Base-by-base conservation (phyloP, 2,113 vertebrate species). In the Holacanthus passer region DNA sequence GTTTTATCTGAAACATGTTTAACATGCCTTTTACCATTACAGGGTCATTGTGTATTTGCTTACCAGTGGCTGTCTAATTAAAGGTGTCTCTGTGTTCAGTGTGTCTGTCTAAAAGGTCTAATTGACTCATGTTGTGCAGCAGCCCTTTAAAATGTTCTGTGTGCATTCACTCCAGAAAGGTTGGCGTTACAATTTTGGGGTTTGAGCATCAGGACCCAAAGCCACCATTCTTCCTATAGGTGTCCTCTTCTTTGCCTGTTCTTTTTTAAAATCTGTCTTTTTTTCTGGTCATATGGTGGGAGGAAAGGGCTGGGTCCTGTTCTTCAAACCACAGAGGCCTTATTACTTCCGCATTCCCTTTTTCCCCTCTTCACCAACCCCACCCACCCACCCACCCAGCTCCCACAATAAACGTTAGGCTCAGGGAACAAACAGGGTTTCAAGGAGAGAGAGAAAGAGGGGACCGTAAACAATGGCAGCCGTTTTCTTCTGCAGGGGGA, bases 401-500 rank as follows among this genome's bases (percentile, higher is more conserved):
- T 13, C 19, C 68, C 50, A 29, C 45, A 62, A 56, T 32, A 41
- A 29, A 32, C n/a, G 52, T 62, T 32, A 72, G 75, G 84, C 58
- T 47, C 67, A 81, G 75, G 47, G 27, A 68, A 77, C 62, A 73
- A 87, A 78, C 27, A 68, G 64, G 86, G 85, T 88, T 82, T 86
- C 45, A 77, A 70, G 43, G 48, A 55, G 59, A 87, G 47, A 72
- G 53, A 35, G 53, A 8, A 53, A 74, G 16, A 65, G 55, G 73
- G 73, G 63, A 55, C 68, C 59, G 37, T 31, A 80, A 87, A 82
- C 82, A 86, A 84, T 83, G 71, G 84, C 83, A 79, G 85, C 70
- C 64, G 14, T 77, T 89, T 91, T 89, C 91, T 89, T 90, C 88
- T 82, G 71, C 84, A 89, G 88, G 88, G 87, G 81, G 73, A 47